These are phyloP conservation scores for Paguma larvata DNA, from an alignment of 2,797 vertebrate species.

Conservation along the genomic window DNA sequence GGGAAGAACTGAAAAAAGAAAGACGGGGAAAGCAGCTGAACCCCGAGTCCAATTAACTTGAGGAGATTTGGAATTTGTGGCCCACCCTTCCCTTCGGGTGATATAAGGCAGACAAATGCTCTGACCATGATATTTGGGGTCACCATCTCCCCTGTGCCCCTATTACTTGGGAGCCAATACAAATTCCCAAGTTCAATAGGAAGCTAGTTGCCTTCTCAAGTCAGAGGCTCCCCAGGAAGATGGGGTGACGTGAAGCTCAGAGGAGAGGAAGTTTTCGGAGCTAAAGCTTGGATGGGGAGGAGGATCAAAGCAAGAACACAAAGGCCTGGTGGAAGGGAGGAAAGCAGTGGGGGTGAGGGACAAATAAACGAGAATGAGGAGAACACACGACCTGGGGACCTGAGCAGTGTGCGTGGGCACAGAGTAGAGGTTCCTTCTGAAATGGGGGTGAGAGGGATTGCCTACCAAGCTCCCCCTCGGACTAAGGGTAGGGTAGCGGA, in stretches of 20 bases:
- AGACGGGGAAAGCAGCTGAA: neutral
- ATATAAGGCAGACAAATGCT: neutral
- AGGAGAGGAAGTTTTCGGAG: neutral
- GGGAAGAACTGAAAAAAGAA: neutral
- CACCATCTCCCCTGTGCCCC: neutral
- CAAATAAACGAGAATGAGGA: neutral
- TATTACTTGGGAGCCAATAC: neutral
- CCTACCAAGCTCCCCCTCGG: neutral
- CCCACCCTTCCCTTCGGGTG: neutral
- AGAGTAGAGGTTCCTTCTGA: neutral
- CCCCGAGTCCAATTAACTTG: neutral
- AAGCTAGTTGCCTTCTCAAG: neutral
- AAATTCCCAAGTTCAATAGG: neutral
- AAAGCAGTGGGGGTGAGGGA: neutral
- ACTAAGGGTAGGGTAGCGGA: neutral
- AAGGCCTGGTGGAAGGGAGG: neutral
- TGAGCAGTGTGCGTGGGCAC: neutral
- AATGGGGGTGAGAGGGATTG: neutral
- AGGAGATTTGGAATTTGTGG: neutral
- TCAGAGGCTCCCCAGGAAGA: neutral
- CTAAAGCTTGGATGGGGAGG: neutral
- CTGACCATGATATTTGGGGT: neutral
- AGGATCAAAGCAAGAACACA: neutral
- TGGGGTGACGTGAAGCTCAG: neutral
- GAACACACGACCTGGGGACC: neutral